phyloP scores from a whole-genome alignment of 64 coral and sea anemone genomes.

The Pachyseris speciosa region DNA sequence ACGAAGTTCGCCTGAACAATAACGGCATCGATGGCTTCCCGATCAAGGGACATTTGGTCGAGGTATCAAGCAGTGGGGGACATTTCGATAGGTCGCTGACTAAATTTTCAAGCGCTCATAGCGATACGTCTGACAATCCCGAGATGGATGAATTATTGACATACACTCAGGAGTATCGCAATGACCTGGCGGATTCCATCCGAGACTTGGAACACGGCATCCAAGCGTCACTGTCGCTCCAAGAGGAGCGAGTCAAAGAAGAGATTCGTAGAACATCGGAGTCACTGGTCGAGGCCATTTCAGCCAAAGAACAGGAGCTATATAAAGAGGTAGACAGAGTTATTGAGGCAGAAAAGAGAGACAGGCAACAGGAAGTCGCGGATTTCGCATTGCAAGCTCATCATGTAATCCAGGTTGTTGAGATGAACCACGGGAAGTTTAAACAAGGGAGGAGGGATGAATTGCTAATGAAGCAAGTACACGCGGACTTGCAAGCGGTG shows the following conservation, averaged over 20 bases:
- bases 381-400: conserved; percentile 27
- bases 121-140: neutral
- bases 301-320: neutral
- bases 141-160: conserved; percentile 21
- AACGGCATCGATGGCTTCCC: neutral
- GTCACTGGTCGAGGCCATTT: neutral
- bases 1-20: neutral
- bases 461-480: neutral
- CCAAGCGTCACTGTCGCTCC: neutral
- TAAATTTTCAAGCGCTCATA: neutral
- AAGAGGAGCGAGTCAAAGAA: conserved; percentile 23
- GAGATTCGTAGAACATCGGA: neutral
- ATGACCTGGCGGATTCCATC: conserved; percentile 13
- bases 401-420: conserved; percentile 21
- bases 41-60: neutral
- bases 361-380: neutral
- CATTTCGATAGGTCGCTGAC: neutral
- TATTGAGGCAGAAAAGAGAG: conserved; percentile 28
- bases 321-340: conserved; percentile 24
- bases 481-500: neutral
- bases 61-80: neutral
- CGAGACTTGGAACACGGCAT: conserved; percentile 30
- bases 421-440: conserved; percentile 12
- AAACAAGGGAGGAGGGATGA: neutral
- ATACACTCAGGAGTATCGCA: conserved; percentile 23